Evolutionary conservation across 2,113 vertebrate species (phyloP).

Genomic region (Sakesphorus luctuosus): DNA sequence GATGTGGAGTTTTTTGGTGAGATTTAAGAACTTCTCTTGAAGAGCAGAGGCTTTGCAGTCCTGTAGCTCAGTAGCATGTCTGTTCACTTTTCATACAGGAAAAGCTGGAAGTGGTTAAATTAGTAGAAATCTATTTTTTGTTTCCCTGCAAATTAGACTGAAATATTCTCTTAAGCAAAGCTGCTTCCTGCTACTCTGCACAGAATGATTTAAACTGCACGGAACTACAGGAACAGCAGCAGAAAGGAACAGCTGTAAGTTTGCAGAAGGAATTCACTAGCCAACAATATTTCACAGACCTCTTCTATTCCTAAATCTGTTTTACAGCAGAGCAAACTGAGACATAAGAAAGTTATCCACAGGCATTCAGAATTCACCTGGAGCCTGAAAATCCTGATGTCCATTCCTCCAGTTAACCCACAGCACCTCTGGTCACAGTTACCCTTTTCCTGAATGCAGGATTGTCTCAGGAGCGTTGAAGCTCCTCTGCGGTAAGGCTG

Average conservation of each 20-base stretch:
- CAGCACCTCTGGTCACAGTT: background rate
- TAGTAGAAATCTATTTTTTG: background rate
- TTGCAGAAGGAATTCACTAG: background rate
- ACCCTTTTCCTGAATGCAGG: background rate
- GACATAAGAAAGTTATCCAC: background rate
- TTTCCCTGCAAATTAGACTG: background rate
- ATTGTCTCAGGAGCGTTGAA: background rate
- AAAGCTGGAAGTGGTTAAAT: background rate
- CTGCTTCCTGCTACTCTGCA: background rate
- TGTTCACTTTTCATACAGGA: background rate
- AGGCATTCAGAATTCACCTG: background rate
- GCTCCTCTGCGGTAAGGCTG: background rate
- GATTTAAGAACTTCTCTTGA: background rate
- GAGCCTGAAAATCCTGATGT: background rate
- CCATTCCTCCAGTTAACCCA: background rate
- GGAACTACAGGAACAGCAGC: background rate
- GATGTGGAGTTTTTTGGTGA: background rate
- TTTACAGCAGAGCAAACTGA: background rate
- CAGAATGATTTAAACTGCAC: background rate
- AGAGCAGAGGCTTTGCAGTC: background rate
- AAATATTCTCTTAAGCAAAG: background rate
- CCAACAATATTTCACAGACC: background rate
- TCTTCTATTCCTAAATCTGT: conserved; percentile 9
- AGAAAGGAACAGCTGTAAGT: background rate
- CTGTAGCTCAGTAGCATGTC: background rate